phyloP scores from a whole-genome alignment of 2,797 vertebrate genomes.

The Microhierax caerulescens region DNA sequence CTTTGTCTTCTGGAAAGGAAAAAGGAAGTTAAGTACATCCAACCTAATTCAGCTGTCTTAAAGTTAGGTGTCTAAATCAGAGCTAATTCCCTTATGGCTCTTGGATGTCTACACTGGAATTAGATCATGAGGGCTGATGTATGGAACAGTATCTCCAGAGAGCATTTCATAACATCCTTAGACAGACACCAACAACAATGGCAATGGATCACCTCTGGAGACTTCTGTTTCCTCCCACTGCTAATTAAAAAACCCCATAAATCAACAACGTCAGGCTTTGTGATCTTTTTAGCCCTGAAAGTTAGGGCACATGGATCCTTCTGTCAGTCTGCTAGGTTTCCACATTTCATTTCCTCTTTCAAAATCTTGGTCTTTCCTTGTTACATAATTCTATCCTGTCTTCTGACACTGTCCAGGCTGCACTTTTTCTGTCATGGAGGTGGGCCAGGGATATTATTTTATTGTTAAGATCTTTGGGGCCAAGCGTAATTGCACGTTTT shows the following conservation, averaged over 20 bases:
- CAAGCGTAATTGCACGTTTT: neutral
- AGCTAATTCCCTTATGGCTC: neutral
- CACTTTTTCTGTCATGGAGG: neutral
- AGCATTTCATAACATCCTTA: neutral
- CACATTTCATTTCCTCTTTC: neutral
- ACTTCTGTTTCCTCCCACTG: neutral
- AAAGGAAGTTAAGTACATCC: neutral
- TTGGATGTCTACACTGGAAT: neutral
- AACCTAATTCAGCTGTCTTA: neutral
- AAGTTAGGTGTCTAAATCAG: neutral
- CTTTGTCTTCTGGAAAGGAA: neutral
- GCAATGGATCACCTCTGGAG: neutral
- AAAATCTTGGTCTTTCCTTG: neutral
- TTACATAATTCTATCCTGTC: neutral
- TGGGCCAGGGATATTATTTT: neutral
- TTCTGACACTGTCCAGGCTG: neutral
- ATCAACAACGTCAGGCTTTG: neutral
- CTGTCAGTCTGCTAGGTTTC: neutral
- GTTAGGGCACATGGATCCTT: neutral
- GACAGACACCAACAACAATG: neutral
- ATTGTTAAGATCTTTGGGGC: neutral
- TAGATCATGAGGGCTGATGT: neutral
- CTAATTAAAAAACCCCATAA: neutral
- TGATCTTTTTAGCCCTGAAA: neutral
- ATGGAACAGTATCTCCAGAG: neutral